Percentiles rank a stretch among this genome's conserved stretches.
Evolutionary conservation across 2,888 invertebrate species (phyloP).

Genomic region (Axea sp.): DNA sequence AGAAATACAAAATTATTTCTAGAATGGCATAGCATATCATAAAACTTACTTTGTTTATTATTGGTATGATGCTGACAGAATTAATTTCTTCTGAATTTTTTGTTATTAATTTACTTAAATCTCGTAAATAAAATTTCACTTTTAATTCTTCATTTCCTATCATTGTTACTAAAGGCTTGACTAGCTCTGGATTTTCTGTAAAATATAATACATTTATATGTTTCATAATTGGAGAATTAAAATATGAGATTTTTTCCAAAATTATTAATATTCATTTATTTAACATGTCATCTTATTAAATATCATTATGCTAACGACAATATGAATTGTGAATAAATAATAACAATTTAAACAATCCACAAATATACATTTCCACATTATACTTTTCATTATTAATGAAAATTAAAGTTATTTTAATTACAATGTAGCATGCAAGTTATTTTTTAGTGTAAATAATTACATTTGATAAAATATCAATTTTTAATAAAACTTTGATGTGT

Average conservation of each 20-base stretch:
- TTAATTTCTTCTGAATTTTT: conserved; percentile 72
- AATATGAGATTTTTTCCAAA: too few relatives aligned
- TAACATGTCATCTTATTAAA: conserved; percentile 7
- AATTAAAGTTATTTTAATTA: too few relatives aligned
- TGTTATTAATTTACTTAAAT: conserved; percentile 69
- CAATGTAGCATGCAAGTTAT: too few relatives aligned
- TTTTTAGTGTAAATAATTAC: too few relatives aligned
- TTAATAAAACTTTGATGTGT: too few relatives aligned
- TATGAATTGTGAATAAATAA: background rate
- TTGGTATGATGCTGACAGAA: conserved; percentile 68
- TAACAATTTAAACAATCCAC: too few relatives aligned
- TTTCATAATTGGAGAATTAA: too few relatives aligned
- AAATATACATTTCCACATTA: too few relatives aligned
- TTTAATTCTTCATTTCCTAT: conserved; percentile 70
- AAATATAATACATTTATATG: conserved; percentile 19
- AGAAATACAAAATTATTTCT: too few relatives aligned
- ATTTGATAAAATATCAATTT: background rate
- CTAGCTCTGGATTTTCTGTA: conserved; percentile 76
- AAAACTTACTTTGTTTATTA: conserved; percentile 73
- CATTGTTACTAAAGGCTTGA: conserved; percentile 73
- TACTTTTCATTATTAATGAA: too few relatives aligned
- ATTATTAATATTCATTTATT: too few relatives aligned
- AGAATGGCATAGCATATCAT: background rate
- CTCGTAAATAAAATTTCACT: conserved; percentile 72
- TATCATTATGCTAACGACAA: background rate